Conservation (phyloP, 1,140 invertebrate species). For the Steinernema feltiae region DNA sequence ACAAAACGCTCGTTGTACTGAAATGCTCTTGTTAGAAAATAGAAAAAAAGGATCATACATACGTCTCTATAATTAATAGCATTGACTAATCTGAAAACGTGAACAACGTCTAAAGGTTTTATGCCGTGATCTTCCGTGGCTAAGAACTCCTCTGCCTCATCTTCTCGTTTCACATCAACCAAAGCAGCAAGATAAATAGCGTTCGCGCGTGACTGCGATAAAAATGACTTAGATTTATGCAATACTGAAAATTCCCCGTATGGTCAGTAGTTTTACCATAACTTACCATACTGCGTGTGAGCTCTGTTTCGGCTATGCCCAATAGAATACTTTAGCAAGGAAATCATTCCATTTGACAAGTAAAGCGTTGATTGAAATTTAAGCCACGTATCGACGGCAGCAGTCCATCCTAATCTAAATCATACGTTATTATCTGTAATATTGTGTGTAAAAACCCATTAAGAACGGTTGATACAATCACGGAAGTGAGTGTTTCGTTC, state of each 20-base stretch:
- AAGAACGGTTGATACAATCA: conserved; percentile 20
- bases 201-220: conserved; percentile 21
- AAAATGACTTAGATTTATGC: conserved; percentile 27
- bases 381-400: conserved; percentile 28
- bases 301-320: conserved; percentile 13
- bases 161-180: background rate
- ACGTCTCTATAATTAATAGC: background rate
- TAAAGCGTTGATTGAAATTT: conserved; percentile 28
- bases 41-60: background rate
- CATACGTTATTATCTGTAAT: background rate
- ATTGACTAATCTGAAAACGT: conserved; percentile 21
- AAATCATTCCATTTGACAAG: conserved; percentile 24
- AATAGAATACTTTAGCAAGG: conserved; percentile 25
- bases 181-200: conserved; percentile 28
- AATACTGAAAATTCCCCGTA: conserved; percentile 8
- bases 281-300: background rate
- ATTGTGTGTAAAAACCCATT: conserved; percentile 17
- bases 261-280: background rate
- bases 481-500: conserved; percentile 30
- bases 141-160: conserved; percentile 24
- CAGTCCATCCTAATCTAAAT: conserved; percentile 27
- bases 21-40: background rate
- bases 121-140: background rate
- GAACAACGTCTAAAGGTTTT: background rate
- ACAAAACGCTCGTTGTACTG: background rate